Evolutionary conservation across 1,140 invertebrate genomes (phyloP).

Genomic region (Trichonephila clavata): DNA sequence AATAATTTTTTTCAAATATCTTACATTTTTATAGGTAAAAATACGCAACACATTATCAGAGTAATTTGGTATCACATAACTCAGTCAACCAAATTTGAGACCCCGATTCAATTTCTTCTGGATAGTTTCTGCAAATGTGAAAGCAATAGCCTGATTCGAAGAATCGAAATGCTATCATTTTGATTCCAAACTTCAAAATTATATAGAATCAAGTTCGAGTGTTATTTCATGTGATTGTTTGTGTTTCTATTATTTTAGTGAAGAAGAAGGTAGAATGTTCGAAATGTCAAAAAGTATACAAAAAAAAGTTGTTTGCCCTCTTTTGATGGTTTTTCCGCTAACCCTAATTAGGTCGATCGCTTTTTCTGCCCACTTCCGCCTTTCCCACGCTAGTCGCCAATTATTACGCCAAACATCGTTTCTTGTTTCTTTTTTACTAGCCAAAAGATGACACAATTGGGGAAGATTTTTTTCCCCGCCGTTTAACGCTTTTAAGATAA

Average conservation of each 20-base stretch:
- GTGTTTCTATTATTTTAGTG: neutral
- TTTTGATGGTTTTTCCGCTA: conserved; percentile 36
- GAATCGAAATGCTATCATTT: neutral
- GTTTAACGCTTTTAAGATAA: too few species aligned
- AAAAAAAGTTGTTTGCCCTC: conserved; percentile 61
- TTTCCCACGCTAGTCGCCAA: conserved; percentile 67
- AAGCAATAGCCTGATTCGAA: neutral
- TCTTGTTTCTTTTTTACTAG: neutral
- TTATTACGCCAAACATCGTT: conserved; percentile 40
- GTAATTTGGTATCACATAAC: too few species aligned
- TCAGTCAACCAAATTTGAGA: too few species aligned
- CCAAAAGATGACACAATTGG: neutral
- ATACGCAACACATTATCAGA: too few species aligned
- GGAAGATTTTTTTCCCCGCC: too few species aligned
- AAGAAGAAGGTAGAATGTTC: neutral
- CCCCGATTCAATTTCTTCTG: too few species aligned
- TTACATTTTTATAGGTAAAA: too few species aligned
- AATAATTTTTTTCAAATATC: too few species aligned
- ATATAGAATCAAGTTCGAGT: neutral
- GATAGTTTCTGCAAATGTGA: neutral
- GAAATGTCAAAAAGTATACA: too few species aligned
- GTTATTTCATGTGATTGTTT: conserved; percentile 4
- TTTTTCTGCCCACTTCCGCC: conserved; percentile 31
- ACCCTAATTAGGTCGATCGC: conserved; percentile 45
- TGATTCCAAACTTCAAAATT: neutral